Conservation (phyloP, 1,140 invertebrate species). For the Drosophila biarmipes region DNA sequence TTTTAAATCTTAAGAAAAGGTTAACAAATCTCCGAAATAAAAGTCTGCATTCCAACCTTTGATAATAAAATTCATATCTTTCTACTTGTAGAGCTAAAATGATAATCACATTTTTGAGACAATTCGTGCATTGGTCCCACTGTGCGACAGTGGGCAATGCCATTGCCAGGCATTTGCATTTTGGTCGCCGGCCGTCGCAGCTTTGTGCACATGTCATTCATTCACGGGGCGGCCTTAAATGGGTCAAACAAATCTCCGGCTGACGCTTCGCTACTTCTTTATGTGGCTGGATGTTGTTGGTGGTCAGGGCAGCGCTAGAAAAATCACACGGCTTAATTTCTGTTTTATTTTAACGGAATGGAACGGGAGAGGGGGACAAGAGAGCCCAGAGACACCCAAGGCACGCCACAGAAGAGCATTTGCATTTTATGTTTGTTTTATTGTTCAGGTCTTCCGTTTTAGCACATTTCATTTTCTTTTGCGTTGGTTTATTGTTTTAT, state of each 20-base stretch:
- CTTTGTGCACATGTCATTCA: conserved; percentile 78
- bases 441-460: conserved; percentile 58
- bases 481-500: conserved; percentile 37
- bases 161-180: conserved; percentile 72
- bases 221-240: conserved; percentile 52
- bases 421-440: conserved; percentile 82
- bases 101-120: neutral
- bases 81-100: no score
- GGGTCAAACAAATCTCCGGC: conserved; percentile 78
- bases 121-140: neutral
- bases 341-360: conserved; percentile 71
- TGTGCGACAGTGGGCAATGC: conserved; percentile 36
- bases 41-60: no score
- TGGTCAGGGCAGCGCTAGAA: conserved; percentile 57
- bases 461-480: conserved; percentile 58
- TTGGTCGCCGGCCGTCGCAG: conserved; percentile 60
- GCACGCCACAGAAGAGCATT: conserved; percentile 51
- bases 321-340: conserved; percentile 80
- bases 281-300: conserved; percentile 6
- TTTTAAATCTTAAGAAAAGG: no score
- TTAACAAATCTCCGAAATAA: no score
- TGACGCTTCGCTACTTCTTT: conserved; percentile 21
- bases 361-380: conserved; percentile 10
- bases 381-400: conserved; percentile 7
- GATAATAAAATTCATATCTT: no score